Evolutionary conservation across 2,888 invertebrate genomes (phyloP).

Genomic region (Yponomeuta plumbellus): DNA sequence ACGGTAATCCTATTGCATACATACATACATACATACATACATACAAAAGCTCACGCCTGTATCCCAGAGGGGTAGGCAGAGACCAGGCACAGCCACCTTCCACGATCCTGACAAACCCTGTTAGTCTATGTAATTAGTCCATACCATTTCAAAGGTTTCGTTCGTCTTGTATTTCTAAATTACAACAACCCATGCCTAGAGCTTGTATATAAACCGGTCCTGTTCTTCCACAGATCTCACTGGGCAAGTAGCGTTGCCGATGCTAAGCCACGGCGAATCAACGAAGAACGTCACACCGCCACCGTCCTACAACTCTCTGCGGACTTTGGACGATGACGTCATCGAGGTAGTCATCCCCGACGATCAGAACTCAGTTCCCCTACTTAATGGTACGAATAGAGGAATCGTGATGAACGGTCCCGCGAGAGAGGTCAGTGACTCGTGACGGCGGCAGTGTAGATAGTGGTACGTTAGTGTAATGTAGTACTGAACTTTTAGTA

Average conservation of each 20-base stretch:
- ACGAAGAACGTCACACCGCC: slow-evolving; percentile 43
- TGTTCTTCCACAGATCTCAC: slow-evolving; percentile 48
- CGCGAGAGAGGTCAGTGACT: slow-evolving; percentile 36
- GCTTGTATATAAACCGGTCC: neutral
- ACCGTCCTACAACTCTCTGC: slow-evolving; percentile 53
- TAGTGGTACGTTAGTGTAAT: slow-evolving; percentile 2
- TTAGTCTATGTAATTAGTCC: too few relatives aligned
- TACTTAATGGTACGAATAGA: slow-evolving; percentile 32
- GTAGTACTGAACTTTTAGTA: neutral
- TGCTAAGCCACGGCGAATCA: slow-evolving; percentile 33
- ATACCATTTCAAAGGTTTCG: too few relatives aligned
- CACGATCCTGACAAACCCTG: too few relatives aligned
- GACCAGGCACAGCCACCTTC: too few relatives aligned
- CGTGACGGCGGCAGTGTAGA: slow-evolving; percentile 33
- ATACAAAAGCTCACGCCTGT: too few relatives aligned
- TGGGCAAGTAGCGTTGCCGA: slow-evolving; percentile 49
- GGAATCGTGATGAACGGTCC: slow-evolving; percentile 19
- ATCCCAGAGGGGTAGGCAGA: too few relatives aligned
- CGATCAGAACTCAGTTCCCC: slow-evolving; percentile 39
- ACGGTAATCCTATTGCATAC: too few relatives aligned
- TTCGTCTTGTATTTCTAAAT: too few relatives aligned
- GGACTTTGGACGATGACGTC: slow-evolving; percentile 40
- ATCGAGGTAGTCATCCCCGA: slow-evolving; percentile 54
- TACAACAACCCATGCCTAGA: neutral
- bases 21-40: too few relatives aligned